These are phyloP conservation scores for Chondrilla cf. caribensis DNA, from an alignment of 37 sponge, comb jelly and placozoan genomes.

Conservation along the genomic window DNA sequence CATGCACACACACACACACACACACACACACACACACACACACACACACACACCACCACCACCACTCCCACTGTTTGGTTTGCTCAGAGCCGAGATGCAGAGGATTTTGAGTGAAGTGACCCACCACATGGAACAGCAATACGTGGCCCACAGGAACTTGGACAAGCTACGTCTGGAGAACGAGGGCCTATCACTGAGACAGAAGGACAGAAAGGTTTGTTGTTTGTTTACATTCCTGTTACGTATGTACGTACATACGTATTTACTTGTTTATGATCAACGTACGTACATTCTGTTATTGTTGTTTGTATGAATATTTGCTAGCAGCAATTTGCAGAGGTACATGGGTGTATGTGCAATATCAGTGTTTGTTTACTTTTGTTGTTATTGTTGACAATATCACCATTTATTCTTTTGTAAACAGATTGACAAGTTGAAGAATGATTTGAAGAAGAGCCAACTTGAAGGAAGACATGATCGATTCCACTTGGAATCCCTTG, in stretches of 20 bases:
- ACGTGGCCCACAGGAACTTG: slow-evolving; percentile 48
- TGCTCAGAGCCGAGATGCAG: slow-evolving; percentile 57
- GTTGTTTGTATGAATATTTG: not conserved
- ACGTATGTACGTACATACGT: not conserved
- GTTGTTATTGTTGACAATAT: no score
- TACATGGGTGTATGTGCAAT: no score
- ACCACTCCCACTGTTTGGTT: not conserved
- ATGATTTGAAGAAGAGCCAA: slow-evolving; percentile 30
- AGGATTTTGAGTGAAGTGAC: slow-evolving; percentile 55
- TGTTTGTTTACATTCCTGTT: not conserved
- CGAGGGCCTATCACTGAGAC: slow-evolving; percentile 40
- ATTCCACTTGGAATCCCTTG: slow-evolving; percentile 34
- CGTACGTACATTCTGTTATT: not conserved
- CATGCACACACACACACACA: not conserved
- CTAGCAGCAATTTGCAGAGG: no score
- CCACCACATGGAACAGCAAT: slow-evolving; percentile 71
- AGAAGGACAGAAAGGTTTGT: slow-evolving; percentile 57
- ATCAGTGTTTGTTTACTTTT: no score
- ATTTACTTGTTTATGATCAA: not conserved
- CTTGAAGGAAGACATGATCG: slow-evolving; percentile 32
- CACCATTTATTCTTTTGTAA: not conserved
- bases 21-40: not conserved
- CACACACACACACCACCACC: slow-evolving; percentile 18
- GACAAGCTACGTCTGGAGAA: slow-evolving; percentile 61
- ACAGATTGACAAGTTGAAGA: slow-evolving; percentile 50